These are phyloP conservation scores for Pangasius larnaudii DNA, from an alignment of 2,797 vertebrate species.

Conservation along the genomic window DNA sequence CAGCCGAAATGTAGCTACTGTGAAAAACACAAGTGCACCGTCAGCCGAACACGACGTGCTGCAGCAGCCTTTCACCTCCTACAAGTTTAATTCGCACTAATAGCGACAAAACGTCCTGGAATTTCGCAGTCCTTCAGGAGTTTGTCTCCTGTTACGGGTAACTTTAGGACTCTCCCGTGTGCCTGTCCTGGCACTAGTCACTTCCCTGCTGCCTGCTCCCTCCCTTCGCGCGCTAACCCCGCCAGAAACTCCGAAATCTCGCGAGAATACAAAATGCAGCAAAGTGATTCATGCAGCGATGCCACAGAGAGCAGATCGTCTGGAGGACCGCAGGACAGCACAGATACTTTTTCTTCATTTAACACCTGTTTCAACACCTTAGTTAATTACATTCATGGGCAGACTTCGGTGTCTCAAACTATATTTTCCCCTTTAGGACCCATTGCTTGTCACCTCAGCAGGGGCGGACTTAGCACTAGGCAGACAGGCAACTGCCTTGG, in stretches of 20 bases:
- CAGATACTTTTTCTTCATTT: neutral
- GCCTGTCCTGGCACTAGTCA: slow-evolving; percentile 29
- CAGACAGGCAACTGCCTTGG: too few species aligned
- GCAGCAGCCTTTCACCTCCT: neutral
- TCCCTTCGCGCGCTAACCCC: slow-evolving; percentile 25
- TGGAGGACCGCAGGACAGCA: too few species aligned
- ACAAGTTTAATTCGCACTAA: slow-evolving; percentile 9
- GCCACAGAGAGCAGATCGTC: neutral
- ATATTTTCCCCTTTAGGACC: too few species aligned
- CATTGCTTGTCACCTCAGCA: neutral
- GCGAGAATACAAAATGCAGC: slow-evolving; percentile 37
- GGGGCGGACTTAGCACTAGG: too few species aligned
- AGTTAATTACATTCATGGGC: neutral
- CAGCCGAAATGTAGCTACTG: slow-evolving; percentile 13
- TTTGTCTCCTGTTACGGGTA: slow-evolving; percentile 34
- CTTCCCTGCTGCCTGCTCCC: slow-evolving; percentile 29
- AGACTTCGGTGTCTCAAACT: neutral
- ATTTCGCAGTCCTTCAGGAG: slow-evolving; percentile 30
- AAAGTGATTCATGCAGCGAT: neutral
- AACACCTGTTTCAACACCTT: neutral
- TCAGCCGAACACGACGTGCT: slow-evolving; percentile 12
- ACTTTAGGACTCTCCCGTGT: slow-evolving; percentile 17
- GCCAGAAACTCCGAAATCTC: slow-evolving; percentile 39
- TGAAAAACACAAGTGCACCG: neutral
- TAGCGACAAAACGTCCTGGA: slow-evolving; percentile 20